Evolutionary conservation across 2,797 vertebrate genomes (phyloP).

Genomic region (Periophthalmus magnuspinnatus): DNA sequence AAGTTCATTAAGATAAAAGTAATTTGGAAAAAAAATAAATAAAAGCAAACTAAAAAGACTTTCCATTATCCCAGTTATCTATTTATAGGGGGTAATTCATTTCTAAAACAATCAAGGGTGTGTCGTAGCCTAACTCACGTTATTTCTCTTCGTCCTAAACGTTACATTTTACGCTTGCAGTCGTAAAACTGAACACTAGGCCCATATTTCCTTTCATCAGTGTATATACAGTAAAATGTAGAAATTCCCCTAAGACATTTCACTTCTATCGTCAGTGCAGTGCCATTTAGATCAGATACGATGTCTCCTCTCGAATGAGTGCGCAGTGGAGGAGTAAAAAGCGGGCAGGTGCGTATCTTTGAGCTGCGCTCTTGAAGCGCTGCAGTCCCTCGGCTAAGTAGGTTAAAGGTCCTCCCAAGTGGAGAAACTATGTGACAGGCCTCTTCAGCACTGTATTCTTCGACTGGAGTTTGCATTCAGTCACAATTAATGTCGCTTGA

Average conservation of each 20-base stretch:
- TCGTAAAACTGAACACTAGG: background rate
- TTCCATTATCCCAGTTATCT: background rate
- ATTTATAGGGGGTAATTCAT: background rate
- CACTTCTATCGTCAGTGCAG: slow-evolving; percentile 64
- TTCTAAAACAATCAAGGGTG: background rate
- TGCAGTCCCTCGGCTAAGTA: slow-evolving; percentile 79
- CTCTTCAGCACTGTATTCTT: slow-evolving; percentile 85
- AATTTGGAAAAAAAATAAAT: background rate
- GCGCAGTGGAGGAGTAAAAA: slow-evolving; percentile 73
- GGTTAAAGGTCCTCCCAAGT: slow-evolving; percentile 86
- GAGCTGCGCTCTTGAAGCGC: slow-evolving; percentile 79
- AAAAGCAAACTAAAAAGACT: too few relatives aligned
- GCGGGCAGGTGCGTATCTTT: slow-evolving; percentile 82
- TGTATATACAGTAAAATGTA: background rate
- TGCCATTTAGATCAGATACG: slow-evolving; percentile 76
- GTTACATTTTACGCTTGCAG: background rate
- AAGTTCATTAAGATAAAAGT: background rate
- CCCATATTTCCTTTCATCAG: background rate
- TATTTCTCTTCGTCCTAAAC: background rate
- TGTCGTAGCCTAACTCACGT: background rate
- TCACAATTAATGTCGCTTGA: slow-evolving; percentile 85
- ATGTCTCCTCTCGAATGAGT: slow-evolving; percentile 68
- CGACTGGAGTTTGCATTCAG: slow-evolving; percentile 82
- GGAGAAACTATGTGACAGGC: slow-evolving; percentile 84
- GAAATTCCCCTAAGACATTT: slow-evolving; percentile 47